phyloP scores from a whole-genome alignment of 2,888 invertebrate genomes.

The Meiosimyza platycephala region DNA sequence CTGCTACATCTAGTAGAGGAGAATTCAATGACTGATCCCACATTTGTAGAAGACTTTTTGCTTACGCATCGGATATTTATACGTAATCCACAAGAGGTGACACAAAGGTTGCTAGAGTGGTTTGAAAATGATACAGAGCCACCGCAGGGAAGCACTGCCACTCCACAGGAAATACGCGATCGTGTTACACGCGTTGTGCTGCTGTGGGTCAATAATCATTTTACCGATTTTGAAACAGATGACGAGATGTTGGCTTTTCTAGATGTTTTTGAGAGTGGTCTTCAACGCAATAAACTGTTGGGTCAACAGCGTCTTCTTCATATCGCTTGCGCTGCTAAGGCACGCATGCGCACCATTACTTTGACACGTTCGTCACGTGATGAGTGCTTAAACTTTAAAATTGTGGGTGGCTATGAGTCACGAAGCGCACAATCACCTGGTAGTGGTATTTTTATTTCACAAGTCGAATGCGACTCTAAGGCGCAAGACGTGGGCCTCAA shows the following conservation, averaged over 20 bases:
- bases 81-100: constrained; percentile 85
- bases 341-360: constrained; percentile 90
- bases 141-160: constrained; percentile 53
- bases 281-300: constrained; percentile 87
- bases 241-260: constrained; percentile 96
- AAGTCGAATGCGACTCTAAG: constrained; percentile 92
- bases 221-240: constrained; percentile 97
- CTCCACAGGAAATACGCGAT: constrained; percentile 68
- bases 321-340: constrained; percentile 97
- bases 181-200: constrained; percentile 95
- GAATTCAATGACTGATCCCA: constrained; percentile 92
- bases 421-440: constrained; percentile 59
- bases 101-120: constrained; percentile 89
- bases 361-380: constrained; percentile 92
- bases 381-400: constrained; percentile 92
- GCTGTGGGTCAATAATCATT: constrained; percentile 99
- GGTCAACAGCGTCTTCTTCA: constrained; percentile 87
- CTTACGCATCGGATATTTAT: constrained; percentile 97
- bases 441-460: constrained; percentile 91
- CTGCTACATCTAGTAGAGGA: constrained; percentile 96
- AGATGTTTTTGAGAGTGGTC: constrained; percentile 88
- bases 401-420: constrained; percentile 92
- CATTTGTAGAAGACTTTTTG: constrained; percentile 99
- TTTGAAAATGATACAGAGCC: constrained; percentile 79
- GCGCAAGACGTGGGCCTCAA: constrained; percentile 96